Evolutionary conservation across 2,888 invertebrate genomes (phyloP).

Genomic region (Megamerina dolium): DNA sequence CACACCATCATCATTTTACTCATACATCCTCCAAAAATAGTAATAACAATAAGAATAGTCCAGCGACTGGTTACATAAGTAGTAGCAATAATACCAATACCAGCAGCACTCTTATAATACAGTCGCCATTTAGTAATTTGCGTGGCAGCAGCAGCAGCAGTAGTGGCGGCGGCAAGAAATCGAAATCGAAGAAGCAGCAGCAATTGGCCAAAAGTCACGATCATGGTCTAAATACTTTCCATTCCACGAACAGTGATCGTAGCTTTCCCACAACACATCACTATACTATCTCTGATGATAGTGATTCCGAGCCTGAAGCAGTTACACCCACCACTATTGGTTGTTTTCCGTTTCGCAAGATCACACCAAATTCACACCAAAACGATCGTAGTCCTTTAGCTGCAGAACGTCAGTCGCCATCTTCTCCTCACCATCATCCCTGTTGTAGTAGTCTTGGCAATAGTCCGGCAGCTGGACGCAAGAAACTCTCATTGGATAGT

Average conservation of each 20-base stretch:
- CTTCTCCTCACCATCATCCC: constrained; percentile 17
- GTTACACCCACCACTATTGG: constrained; percentile 33
- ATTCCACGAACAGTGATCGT: not conserved
- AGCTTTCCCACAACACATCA: constrained; percentile 9
- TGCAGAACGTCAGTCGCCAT: constrained; percentile 18
- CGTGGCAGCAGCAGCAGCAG: no score
- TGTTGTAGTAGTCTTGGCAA: constrained; percentile 37
- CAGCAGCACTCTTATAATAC: constrained; percentile 18
- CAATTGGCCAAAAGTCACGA: constrained; percentile 42
- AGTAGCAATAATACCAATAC: constrained; percentile 19
- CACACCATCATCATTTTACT: no score
- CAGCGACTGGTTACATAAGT: constrained; percentile 8
- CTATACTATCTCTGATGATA: constrained; percentile 22
- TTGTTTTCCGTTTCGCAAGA: constrained; percentile 40
- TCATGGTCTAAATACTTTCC: constrained; percentile 35
- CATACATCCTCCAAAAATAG: no score
- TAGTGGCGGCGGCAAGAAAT: constrained; percentile 3
- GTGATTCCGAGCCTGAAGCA: constrained; percentile 33
- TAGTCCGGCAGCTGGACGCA: constrained; percentile 39
- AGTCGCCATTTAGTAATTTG: not conserved
- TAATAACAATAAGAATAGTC: constrained; percentile 11
- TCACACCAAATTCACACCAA: constrained; percentile 9
- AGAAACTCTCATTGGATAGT: constrained; percentile 47
- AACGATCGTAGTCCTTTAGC: constrained; percentile 15
- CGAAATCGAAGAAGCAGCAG: constrained; percentile 14